A percentile compares a stretch with the other conserved stretches of the same genome.
Conservation (phyloP, 2,113 vertebrate species). For the Suricata suricatta region DNA sequence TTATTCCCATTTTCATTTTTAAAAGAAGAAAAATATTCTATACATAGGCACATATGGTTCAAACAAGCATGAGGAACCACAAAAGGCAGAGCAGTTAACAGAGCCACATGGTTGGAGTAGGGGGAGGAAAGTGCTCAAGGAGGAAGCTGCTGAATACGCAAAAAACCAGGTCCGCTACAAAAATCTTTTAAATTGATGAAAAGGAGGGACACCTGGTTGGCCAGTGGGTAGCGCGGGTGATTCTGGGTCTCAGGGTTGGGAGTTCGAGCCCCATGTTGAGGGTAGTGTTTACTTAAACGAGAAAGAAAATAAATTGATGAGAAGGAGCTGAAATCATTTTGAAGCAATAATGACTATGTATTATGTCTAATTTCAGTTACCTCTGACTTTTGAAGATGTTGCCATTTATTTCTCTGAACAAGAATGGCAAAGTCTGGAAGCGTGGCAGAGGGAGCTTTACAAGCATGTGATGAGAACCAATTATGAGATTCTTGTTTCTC, state of each 20-base stretch:
- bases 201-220: neutral
- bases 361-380: slow-evolving; percentile 53
- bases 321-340: neutral
- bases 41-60: neutral
- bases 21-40: neutral
- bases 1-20: neutral
- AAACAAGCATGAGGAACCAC: neutral
- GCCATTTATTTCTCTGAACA: slow-evolving; percentile 73
- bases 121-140: neutral
- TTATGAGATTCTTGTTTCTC: slow-evolving; percentile 66
- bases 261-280: neutral
- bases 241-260: neutral
- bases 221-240: neutral
- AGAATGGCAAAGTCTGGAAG: slow-evolving; percentile 66
- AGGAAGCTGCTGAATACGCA: neutral
- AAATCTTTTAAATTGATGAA: neutral
- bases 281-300: neutral
- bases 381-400: slow-evolving; percentile 75
- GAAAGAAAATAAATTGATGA: neutral
- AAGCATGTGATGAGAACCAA: slow-evolving; percentile 70
- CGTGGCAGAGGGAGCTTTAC: slow-evolving; percentile 74
- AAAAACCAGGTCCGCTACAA: neutral
- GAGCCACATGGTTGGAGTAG: neutral
- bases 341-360: neutral
- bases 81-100: neutral